Conservation (phyloP, 2,797 vertebrate species). For the Acridotheres tristis region DNA sequence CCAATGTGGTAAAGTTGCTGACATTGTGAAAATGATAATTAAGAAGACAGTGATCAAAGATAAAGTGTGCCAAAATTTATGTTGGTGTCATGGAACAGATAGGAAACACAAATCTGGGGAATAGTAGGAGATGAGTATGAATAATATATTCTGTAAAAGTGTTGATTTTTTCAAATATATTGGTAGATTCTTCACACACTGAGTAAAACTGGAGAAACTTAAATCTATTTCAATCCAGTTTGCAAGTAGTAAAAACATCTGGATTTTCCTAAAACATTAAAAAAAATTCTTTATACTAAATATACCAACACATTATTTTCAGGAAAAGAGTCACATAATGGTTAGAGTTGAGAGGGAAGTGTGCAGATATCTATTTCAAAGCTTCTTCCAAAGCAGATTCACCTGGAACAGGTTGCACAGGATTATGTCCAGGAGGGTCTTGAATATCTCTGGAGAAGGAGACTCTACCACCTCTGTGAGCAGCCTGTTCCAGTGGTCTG, state of each 20-base stretch:
- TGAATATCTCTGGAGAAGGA: neutral
- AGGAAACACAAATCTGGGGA: neutral
- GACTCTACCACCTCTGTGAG: neutral
- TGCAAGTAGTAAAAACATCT: neutral
- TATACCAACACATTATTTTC: neutral
- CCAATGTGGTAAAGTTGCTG: accelerated
- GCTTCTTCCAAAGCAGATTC: neutral
- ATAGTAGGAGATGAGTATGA: neutral
- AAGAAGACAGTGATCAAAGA: neutral
- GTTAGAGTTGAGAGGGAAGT: neutral
- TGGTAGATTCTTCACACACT: neutral
- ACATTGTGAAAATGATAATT: neutral
- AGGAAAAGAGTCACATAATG: neutral
- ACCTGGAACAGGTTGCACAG: neutral
- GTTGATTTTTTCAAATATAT: neutral
- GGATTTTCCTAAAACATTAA: neutral
- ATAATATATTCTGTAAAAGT: neutral
- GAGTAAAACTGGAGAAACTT: neutral
- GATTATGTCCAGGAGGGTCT: neutral
- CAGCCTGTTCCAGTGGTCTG: neutral
- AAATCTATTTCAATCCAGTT: neutral
- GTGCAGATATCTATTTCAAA: neutral
- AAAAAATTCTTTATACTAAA: neutral
- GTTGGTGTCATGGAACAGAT: accelerated
- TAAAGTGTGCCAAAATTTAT: neutral